phyloP scores from a whole-genome alignment of 2,113 vertebrate genomes.

The Cryptomyrus ogoouensis region DNA sequence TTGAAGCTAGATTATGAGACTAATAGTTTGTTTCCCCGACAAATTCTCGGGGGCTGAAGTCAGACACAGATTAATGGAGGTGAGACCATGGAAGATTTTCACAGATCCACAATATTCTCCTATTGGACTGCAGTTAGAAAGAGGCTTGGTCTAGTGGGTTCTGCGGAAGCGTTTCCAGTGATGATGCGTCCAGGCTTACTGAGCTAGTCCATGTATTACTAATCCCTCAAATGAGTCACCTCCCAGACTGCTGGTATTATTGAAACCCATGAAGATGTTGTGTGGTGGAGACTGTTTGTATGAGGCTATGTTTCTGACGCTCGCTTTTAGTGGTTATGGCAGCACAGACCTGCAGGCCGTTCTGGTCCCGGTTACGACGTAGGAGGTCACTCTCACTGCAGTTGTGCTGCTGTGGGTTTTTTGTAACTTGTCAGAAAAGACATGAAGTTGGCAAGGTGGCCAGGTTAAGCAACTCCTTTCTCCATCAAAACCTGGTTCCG shows the following conservation, averaged over 20 bases:
- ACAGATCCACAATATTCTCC: not conserved
- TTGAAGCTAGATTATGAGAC: slow-evolving; percentile 1
- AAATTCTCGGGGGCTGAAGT: not conserved
- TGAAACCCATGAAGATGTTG: not conserved
- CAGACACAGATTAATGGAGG: slow-evolving; percentile 3
- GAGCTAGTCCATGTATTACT: not conserved
- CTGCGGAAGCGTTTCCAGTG: not conserved
- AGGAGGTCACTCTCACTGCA: not conserved
- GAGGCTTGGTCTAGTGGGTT: not conserved
- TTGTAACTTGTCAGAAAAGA: not conserved
- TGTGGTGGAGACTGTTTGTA: not conserved
- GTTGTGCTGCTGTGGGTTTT: not conserved
- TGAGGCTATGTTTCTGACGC: not conserved
- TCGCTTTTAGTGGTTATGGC: not conserved
- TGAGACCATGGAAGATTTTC: slow-evolving; percentile 5
- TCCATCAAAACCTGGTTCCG: not conserved
- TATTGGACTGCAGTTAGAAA: not conserved
- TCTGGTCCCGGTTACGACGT: not conserved
- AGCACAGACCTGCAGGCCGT: not conserved
- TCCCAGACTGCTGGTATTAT: not conserved
- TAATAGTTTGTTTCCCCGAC: not conserved
- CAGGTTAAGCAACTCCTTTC: not conserved
- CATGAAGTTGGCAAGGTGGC: not conserved
- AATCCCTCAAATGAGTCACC: not conserved
- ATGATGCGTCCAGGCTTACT: not conserved